A percentile compares a stretch with the other conserved stretches of the same genome.
Conservation (phyloP, 2,888 invertebrate genomes). For the Electrophaes corylata region DNA sequence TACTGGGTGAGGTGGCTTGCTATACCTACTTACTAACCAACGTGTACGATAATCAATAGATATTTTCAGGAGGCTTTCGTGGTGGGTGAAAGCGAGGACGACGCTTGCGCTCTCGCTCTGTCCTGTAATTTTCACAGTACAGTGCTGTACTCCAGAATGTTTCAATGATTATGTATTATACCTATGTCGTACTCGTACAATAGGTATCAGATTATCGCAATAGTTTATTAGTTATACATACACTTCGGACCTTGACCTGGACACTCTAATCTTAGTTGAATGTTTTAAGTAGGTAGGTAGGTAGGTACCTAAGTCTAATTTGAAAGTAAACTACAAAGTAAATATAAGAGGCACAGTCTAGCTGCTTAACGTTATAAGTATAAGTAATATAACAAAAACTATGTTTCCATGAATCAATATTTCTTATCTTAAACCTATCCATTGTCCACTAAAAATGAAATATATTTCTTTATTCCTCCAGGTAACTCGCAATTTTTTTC, state of each 20-base stretch:
- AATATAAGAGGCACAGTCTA: too few species aligned
- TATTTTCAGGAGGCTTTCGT: conserved; percentile 84
- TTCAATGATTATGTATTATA: not conserved
- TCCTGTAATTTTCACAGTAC: conserved; percentile 71
- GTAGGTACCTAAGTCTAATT: too few species aligned
- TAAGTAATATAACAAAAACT: not conserved
- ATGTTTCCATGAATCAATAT: not conserved
- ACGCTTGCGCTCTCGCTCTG: conserved; percentile 65
- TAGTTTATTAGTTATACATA: not conserved
- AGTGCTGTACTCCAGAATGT: conserved; percentile 51
- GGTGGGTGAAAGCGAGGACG: conserved; percentile 64
- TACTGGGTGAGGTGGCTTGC: conserved; percentile 69
- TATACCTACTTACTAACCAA: conserved; percentile 66
- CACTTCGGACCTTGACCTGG: conserved; percentile 3
- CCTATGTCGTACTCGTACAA: not conserved
- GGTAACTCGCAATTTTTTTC: conserved; percentile 5
- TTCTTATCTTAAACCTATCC: not conserved
- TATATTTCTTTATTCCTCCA: conserved; percentile 10
- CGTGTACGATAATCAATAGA: conserved; percentile 83
- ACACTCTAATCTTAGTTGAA: not conserved
- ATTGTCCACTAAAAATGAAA: not conserved
- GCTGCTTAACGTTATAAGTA: too few species aligned
- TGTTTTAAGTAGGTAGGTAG: not conserved
- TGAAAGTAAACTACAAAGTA: too few species aligned
- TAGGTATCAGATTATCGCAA: conserved; percentile 10